phyloP scores from a whole-genome alignment of 2,797 vertebrate genomes.

The Hylomyscus alleni region DNA sequence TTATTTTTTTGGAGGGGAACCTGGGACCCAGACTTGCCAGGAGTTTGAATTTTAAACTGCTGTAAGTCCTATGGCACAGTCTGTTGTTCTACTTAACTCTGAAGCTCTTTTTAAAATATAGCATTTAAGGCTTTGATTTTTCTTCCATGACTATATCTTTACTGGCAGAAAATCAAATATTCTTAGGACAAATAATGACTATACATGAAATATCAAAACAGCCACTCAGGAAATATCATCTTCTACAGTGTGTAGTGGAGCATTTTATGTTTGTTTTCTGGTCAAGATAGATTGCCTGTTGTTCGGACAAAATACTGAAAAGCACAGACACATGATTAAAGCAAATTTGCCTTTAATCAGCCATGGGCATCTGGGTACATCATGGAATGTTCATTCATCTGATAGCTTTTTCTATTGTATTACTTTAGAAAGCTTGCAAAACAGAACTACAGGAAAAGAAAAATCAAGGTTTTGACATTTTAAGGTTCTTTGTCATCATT shows the following conservation, averaged over 20 bases:
- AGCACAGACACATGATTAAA: slow-evolving; percentile 17
- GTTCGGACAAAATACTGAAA: not conserved
- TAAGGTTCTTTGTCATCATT: not conserved
- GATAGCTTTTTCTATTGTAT: not conserved
- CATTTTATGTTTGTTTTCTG: slow-evolving; percentile 68
- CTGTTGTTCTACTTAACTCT: slow-evolving; percentile 56
- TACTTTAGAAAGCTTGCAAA: slow-evolving; percentile 37
- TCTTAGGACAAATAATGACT: slow-evolving; percentile 67
- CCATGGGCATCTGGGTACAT: not conserved
- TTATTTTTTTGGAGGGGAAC: no score
- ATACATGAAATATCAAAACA: slow-evolving; percentile 59
- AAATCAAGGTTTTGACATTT: not conserved
- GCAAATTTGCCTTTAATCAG: slow-evolving; percentile 78
- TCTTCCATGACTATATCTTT: not conserved
- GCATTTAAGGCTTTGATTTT: slow-evolving; percentile 54
- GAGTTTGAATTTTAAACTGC: not conserved
- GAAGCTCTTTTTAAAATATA: slow-evolving; percentile 38
- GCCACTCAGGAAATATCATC: slow-evolving; percentile 40
- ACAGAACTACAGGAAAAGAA: not conserved
- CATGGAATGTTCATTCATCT: not conserved
- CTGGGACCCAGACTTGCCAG: not conserved
- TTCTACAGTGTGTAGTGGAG: not conserved
- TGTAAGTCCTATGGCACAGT: not conserved
- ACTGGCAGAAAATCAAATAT: slow-evolving; percentile 66
- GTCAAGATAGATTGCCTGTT: not conserved